Evolutionary conservation across 2,888 invertebrate species (phyloP).

Genomic region (Podotricha telesiphe): DNA sequence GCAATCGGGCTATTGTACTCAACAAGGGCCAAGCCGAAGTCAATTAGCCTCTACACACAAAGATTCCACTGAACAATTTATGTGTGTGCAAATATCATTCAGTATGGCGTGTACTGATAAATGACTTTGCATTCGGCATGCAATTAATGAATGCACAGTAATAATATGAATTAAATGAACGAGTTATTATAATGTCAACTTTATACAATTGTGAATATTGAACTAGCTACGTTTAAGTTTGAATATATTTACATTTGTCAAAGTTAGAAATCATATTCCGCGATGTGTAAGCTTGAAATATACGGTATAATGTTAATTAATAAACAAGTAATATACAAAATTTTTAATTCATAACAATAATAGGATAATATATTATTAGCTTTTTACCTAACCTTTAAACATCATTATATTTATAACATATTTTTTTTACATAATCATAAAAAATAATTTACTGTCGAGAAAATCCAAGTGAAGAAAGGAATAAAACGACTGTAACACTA

Average conservation of each 20-base stretch:
- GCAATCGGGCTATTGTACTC: constrained; percentile 57
- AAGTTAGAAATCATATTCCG: background rate
- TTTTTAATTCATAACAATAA: no score
- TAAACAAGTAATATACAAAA: no score
- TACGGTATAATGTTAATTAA: no score
- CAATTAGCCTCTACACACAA: constrained; percentile 72
- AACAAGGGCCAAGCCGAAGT: constrained; percentile 58
- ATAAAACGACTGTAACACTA: constrained; percentile 2
- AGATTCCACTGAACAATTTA: constrained; percentile 57
- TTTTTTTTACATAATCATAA: background rate
- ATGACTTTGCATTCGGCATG: background rate
- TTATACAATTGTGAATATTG: background rate
- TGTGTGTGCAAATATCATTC: constrained; percentile 58
- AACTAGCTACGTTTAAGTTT: background rate
- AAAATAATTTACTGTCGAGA: background rate
- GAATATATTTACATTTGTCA: background rate
- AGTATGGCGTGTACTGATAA: constrained; percentile 34
- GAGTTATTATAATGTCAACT: constrained; percentile 1
- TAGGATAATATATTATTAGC: no score
- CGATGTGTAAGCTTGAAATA: no score
- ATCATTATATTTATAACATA: background rate
- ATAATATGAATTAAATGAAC: constrained; percentile 10
- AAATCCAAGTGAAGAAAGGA: background rate
- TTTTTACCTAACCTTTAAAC: no score
- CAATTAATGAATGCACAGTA: background rate